phyloP scores from a whole-genome alignment of 1,140 invertebrate genomes.

The Brachionus plicatilis region DNA sequence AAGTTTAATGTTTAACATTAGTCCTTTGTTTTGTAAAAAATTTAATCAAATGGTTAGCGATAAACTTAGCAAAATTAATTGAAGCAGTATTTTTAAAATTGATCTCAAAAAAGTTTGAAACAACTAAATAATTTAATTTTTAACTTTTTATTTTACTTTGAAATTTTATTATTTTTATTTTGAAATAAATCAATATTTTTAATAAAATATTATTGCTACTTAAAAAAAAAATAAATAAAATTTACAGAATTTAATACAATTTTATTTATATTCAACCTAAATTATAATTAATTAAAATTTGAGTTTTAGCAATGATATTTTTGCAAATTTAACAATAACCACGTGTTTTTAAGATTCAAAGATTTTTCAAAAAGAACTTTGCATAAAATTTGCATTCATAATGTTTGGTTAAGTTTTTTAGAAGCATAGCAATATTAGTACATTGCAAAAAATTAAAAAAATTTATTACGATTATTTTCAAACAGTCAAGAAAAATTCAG shows the following conservation, averaged over 20 bases:
- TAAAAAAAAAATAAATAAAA: not conserved
- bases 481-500: not conserved
- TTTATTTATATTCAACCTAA: not conserved
- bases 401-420: not conserved
- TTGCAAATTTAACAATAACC: not conserved
- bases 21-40: not conserved
- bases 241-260: not conserved
- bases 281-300: not conserved
- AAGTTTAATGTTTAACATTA: not conserved
- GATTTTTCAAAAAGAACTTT: not conserved
- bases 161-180: too few species aligned
- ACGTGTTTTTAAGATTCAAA: not conserved
- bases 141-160: too few species aligned
- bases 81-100: not conserved
- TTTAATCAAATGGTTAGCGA: conserved; percentile 16
- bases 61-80: not conserved
- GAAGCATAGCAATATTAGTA: not conserved
- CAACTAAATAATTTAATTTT: too few species aligned
- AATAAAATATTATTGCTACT: too few species aligned
- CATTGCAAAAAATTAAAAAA: not conserved
- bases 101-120: too few species aligned
- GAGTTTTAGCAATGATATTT: not conserved
- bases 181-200: too few species aligned
- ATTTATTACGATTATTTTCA: not conserved
- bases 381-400: not conserved